Evolutionary conservation across 1,140 invertebrate species (phyloP).

Genomic region (Battus philenor): DNA sequence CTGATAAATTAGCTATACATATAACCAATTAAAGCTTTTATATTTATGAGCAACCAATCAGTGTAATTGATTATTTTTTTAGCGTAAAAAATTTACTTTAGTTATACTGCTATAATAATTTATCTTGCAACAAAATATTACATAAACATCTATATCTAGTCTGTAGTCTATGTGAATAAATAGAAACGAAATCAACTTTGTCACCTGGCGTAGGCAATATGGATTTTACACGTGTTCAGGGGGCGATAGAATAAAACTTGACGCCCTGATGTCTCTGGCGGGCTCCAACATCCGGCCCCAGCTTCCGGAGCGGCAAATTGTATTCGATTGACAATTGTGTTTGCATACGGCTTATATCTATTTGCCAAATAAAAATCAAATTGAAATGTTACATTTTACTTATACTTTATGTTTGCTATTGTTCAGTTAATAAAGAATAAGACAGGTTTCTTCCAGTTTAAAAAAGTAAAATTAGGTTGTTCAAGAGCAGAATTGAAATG

Average conservation of each 20-base stretch:
- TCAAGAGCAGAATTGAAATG: not conserved
- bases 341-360: conserved; percentile 14
- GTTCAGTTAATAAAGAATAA: conserved; percentile 5
- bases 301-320: conserved; percentile 13
- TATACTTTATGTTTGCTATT: not conserved
- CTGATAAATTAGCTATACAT: no score
- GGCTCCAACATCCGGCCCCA: conserved; percentile 8
- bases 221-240: conserved; percentile 5
- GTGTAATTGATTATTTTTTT: no score
- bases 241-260: conserved; percentile 9
- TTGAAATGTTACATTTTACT: conserved; percentile 3
- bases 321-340: conserved; percentile 15
- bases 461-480: conserved; percentile 1
- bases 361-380: conserved; percentile 14
- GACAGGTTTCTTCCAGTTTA: no score
- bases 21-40: no score
- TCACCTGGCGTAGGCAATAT: not conserved
- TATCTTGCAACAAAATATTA: no score
- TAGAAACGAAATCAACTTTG: no score
- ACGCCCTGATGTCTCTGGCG: conserved; percentile 8
- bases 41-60: no score
- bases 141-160: no score
- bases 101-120: no score
- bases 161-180: no score
- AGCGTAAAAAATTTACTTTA: no score